phyloP scores from a whole-genome alignment of 37 sponge, comb jelly and placozoan genomes.

The Corticium candelabrum region DNA sequence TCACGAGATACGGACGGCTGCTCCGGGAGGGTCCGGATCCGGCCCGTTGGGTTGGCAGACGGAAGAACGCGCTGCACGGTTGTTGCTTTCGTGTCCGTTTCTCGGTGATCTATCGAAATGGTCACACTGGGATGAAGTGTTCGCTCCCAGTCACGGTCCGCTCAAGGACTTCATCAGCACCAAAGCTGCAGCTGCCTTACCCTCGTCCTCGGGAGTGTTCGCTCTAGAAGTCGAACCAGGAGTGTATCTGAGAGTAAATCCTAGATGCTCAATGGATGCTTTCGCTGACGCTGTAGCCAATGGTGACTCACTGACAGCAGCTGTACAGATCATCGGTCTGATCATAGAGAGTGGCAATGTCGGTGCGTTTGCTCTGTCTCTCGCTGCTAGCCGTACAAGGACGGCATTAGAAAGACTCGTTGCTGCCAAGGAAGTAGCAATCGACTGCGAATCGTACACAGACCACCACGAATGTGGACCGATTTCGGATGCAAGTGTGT shows the following conservation, averaged over 20 bases:
- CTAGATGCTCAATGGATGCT: conserved; percentile 18
- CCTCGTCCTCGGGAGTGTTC: not conserved
- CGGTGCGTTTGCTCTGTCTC: conserved; percentile 10
- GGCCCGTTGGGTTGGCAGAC: conserved; percentile 30
- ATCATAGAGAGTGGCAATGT: conserved; percentile 28
- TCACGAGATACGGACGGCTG: too few relatives aligned
- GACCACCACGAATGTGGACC: not conserved
- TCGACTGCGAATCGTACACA: not conserved
- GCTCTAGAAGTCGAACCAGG: conserved; percentile 31
- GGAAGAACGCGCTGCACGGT: conserved; percentile 17
- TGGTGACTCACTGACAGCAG: conserved; percentile 11
- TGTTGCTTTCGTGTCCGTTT: conserved; percentile 23
- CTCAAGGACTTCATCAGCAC: conserved; percentile 22
- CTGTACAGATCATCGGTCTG: conserved; percentile 32
- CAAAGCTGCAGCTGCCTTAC: not conserved
- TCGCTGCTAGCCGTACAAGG: conserved; percentile 21
- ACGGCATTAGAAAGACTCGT: conserved; percentile 28
- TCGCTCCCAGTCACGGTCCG: conserved; percentile 19
- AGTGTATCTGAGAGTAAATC: conserved; percentile 15
- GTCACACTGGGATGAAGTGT: conserved; percentile 53
- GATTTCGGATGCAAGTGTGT: not conserved
- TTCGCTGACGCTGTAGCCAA: conserved; percentile 23
- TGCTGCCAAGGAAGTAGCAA: not conserved
- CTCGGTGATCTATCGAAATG: conserved; percentile 37
- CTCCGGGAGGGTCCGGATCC: too few relatives aligned